phyloP scores from a whole-genome alignment of 2,797 vertebrate species.

The Chelonia mydas region DNA sequence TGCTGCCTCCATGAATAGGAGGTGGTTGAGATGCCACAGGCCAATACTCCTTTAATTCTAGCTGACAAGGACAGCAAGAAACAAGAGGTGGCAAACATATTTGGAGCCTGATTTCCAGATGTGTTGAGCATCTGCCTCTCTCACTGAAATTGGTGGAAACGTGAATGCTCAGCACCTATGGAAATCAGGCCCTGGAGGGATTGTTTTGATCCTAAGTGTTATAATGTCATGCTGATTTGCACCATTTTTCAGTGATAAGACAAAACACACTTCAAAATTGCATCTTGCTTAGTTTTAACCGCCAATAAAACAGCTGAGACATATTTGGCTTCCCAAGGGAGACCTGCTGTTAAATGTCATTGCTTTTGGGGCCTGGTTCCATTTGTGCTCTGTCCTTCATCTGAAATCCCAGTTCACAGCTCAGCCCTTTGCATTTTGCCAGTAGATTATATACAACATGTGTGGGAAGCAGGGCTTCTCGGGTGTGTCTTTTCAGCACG shows the following conservation, averaged over 20 bases:
- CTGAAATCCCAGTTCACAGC: not conserved
- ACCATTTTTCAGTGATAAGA: not conserved
- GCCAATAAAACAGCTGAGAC: not conserved
- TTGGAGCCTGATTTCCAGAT: not conserved
- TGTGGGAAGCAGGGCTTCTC: not conserved
- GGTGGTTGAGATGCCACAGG: not conserved
- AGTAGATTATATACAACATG: accelerated
- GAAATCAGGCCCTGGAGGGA: not conserved
- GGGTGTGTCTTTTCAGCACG: accelerated
- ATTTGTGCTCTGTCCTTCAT: accelerated
- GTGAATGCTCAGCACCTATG: not conserved
- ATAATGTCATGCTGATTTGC: not conserved
- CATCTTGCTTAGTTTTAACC: not conserved
- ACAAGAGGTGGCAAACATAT: not conserved
- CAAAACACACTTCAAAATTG: not conserved
- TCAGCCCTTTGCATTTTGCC: not conserved
- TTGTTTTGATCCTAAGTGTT: not conserved
- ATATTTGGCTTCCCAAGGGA: not conserved
- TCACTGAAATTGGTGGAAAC: not conserved
- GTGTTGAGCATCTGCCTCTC: not conserved
- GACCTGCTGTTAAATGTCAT: not conserved
- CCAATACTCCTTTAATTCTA: not conserved
- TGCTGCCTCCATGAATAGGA: not conserved
- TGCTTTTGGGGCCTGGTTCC: accelerated
- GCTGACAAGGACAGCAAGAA: not conserved